Percentiles rank a stretch among this genome's conserved stretches.
phyloP scores from a whole-genome alignment of 2,888 invertebrate genomes.

The Antheraea yamamai region DNA sequence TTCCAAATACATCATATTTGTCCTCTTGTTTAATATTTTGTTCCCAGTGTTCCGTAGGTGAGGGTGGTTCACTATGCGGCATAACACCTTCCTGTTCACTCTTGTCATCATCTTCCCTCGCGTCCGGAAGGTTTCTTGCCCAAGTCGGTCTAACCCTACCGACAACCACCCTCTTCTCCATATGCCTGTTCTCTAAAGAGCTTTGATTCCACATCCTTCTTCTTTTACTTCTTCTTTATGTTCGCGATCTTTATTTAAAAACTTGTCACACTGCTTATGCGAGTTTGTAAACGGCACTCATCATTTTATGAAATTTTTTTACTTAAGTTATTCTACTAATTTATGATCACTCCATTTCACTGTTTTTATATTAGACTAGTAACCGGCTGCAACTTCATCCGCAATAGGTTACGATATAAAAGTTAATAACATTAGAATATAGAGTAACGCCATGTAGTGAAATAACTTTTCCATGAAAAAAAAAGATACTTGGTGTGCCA shows the following conservation, averaged over 20 bases:
- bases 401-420: too few relatives aligned
- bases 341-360: neutral
- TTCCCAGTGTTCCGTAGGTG: conserved; percentile 70
- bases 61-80: conserved; percentile 75
- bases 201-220: conserved; percentile 74
- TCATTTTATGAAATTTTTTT: neutral
- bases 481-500: too few relatives aligned
- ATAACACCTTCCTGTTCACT: conserved; percentile 63
- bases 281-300: neutral
- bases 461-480: too few relatives aligned
- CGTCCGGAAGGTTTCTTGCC: conserved; percentile 77
- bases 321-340: neutral
- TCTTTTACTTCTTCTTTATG: conserved; percentile 24
- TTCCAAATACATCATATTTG: conserved; percentile 81
- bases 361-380: neutral
- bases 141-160: conserved; percentile 80
- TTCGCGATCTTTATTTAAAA: conserved; percentile 21
- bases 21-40: conserved; percentile 73
- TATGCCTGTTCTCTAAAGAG: conserved; percentile 73
- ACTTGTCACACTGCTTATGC: conserved; percentile 1
- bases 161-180: conserved; percentile 83
- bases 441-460: too few relatives aligned
- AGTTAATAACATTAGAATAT: too few relatives aligned
- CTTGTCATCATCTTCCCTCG: conserved; percentile 72
- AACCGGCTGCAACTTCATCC: too few relatives aligned